A percentile compares a stretch with the other conserved stretches of the same genome.
phyloP scores from a whole-genome alignment of 2,888 invertebrate species.

The Tholera decimalis region DNA sequence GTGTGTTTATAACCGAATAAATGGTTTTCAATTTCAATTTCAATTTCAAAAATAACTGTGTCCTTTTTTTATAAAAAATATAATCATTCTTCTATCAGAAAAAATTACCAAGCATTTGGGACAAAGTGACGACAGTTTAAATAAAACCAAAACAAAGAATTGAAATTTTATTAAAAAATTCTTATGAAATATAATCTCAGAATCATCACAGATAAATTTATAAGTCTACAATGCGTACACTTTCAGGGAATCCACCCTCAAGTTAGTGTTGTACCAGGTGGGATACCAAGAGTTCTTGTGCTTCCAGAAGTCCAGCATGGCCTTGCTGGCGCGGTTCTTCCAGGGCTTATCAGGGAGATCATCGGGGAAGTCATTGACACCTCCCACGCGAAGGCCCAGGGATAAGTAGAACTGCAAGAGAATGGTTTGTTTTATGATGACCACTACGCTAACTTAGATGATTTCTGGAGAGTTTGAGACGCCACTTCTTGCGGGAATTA shows the following conservation, averaged over 20 bases:
- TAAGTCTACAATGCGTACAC: conserved; percentile 85
- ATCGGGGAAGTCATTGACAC: conserved; percentile 94
- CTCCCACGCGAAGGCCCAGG: conserved; percentile 95
- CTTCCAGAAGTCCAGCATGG: conserved; percentile 93
- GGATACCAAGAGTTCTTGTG: conserved; percentile 90
- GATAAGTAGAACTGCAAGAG: conserved; percentile 93
- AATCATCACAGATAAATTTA: conserved; percentile 38
- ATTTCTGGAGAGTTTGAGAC: background rate
- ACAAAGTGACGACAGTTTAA: too few species aligned
- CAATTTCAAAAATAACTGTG: too few species aligned
- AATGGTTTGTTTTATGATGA: background rate
- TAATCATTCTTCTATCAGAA: too few species aligned
- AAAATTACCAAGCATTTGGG: too few species aligned
- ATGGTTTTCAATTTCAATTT: too few species aligned
- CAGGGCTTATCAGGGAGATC: conserved; percentile 93
- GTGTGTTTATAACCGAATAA: too few species aligned
- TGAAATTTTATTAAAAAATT: conserved; percentile 23
- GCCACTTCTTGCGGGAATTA: background rate
- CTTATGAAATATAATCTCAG: conserved; percentile 43
- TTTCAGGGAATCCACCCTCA: conserved; percentile 92
- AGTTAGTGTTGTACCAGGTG: conserved; percentile 92
- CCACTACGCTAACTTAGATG: background rate
- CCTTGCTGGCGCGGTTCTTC: conserved; percentile 93
- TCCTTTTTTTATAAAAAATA: too few species aligned
- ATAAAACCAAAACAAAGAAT: background rate